phyloP scores from a whole-genome alignment of 2,797 vertebrate genomes.

The Clarias pachynema region DNA sequence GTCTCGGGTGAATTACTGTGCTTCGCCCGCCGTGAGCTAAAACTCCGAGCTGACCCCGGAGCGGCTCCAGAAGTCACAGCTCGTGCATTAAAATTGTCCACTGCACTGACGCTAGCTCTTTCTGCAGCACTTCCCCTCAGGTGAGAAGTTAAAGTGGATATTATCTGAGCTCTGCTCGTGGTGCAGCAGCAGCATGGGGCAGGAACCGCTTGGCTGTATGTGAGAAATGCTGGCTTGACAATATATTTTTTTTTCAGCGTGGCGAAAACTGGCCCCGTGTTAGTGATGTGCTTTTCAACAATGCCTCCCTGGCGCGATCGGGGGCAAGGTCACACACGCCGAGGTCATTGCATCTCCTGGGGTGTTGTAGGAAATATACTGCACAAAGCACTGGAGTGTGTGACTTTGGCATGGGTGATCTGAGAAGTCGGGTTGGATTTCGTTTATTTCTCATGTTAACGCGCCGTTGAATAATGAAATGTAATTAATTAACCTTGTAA shows the following conservation, averaged over 20 bases:
- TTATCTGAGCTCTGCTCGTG: slow-evolving; percentile 45
- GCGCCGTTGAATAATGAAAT: neutral
- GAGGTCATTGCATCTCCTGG: slow-evolving; percentile 37
- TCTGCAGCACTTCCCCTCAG: slow-evolving; percentile 65
- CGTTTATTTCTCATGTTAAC: neutral
- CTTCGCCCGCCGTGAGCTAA: neutral
- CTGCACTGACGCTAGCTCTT: slow-evolving; percentile 52
- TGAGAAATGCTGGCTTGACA: slow-evolving; percentile 56
- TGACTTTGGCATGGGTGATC: neutral
- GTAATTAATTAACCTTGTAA: neutral
- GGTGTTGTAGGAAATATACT: slow-evolving; percentile 21
- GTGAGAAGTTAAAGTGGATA: slow-evolving; percentile 59
- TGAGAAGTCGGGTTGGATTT: neutral
- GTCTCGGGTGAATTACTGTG: slow-evolving; percentile 4
- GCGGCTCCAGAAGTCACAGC: slow-evolving; percentile 46
- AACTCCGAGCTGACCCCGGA: slow-evolving; percentile 41
- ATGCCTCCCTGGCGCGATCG: slow-evolving; percentile 22
- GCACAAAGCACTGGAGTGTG: neutral
- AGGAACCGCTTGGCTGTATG: slow-evolving; percentile 49
- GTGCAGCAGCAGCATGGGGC: slow-evolving; percentile 46
- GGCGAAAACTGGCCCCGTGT: slow-evolving; percentile 36
- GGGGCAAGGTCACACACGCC: slow-evolving; percentile 48
- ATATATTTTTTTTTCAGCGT: slow-evolving; percentile 41
- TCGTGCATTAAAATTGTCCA: slow-evolving; percentile 46
- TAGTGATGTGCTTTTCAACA: slow-evolving; percentile 55